Base-by-base conservation (phyloP, 2,888 invertebrate species). In the Junonia oenone region DNA sequence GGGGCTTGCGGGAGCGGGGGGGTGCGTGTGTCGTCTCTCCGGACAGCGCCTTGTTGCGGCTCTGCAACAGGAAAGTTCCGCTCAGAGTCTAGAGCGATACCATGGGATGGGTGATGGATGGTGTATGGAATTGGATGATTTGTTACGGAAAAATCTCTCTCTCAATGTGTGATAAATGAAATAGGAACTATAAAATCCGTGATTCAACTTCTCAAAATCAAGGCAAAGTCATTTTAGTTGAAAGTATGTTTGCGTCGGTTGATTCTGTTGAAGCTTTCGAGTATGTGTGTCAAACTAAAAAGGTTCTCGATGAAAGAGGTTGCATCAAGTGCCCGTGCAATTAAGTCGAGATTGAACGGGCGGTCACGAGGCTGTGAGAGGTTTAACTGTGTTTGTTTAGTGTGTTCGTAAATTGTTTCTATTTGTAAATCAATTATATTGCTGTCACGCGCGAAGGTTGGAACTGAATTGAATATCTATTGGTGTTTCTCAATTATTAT, bases 1-100 rank as follows among this genome's bases (percentile, higher is more conserved):
- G 72, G 52, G 66, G 66, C 59, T 62, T 59, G 64, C 70, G 70
- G 58, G 58, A 62, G 47, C 53, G 65, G 45, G 62, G 27, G 47
- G 63, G 59, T 45, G 63, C 49, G 53, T 56, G 55, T 51, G 57
- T 48, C 50, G 66, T 53, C 60, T 58, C 68, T 58, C 67, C 71
- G 65, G 65, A 70, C 79, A 88, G 83, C 75, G 78, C 87, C 67
- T 67, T 75, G 85, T 89, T 89, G 81, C 89, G 89, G 75, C 77
- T 90, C 90, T 91, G 90, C 86, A 90, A 91, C 86, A 90, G 75
- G 78, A 83, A 83, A 79, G 73, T 73, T 72, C 80, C 73, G 75
- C 83, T 85, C 81, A 43, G 43, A 83, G 78, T 55, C 76, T 68
- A 64, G 67, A 60, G 59, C 64, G 61, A 63, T 63, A 63, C 63